These are phyloP conservation scores for Tarsius wallacei DNA, from an alignment of 2,797 vertebrate species.

Conservation along the genomic window DNA sequence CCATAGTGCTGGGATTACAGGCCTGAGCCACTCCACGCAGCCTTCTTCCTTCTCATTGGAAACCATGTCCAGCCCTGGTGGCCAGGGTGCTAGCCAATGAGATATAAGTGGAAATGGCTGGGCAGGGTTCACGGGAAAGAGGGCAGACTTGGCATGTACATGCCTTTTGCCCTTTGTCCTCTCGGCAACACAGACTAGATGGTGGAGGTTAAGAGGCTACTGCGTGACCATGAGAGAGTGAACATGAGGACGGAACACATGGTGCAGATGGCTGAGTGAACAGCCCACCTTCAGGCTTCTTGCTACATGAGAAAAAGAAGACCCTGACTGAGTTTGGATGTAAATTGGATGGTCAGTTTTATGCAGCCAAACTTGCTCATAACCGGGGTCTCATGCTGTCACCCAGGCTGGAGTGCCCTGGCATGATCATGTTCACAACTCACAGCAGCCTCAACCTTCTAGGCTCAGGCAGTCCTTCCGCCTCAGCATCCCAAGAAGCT, in stretches of 20 bases:
- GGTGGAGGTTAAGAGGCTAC: not conserved
- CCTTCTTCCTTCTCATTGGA: not conserved
- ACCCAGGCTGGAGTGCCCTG: no score
- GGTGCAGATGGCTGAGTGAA: not conserved
- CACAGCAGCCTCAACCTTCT: no score
- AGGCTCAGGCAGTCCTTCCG: no score
- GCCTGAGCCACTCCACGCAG: no score
- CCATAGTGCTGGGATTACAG: no score
- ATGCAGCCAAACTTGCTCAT: not conserved
- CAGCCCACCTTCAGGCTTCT: not conserved
- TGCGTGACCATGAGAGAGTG: not conserved
- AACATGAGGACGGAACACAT: not conserved
- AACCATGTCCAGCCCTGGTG: not conserved
- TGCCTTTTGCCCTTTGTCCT: not conserved
- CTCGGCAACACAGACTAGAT: not conserved
- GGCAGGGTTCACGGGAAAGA: not conserved
- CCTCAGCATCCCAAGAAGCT: no score
- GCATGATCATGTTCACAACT: no score
- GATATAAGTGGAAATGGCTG: not conserved
- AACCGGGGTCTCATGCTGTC: rapidly evolving
- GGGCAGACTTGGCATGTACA: not conserved
- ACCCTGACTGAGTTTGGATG: not conserved
- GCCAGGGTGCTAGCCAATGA: not conserved
- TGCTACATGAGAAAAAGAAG: not conserved
- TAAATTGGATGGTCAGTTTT: not conserved